These are phyloP conservation scores for Lepidocyrtoides sp. DNA, from an alignment of 2,888 invertebrate species.

Conservation along the genomic window DNA sequence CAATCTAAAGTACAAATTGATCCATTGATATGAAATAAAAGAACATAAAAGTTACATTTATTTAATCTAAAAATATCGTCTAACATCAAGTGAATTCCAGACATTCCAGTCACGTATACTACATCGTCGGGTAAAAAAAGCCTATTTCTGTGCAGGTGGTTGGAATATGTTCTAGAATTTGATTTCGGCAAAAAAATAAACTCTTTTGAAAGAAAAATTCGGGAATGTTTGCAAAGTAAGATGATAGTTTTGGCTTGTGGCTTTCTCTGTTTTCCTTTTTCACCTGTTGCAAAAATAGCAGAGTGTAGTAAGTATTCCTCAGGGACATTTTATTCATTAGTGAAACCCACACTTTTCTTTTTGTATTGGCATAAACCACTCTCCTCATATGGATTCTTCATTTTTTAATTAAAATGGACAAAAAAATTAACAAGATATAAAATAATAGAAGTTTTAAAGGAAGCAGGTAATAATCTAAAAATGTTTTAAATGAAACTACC, in stretches of 20 bases:
- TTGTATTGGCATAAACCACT: background rate
- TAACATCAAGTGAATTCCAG: too few relatives aligned
- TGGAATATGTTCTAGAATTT: background rate
- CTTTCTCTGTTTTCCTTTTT: slow-evolving; percentile 26
- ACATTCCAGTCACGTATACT: slow-evolving; percentile 42
- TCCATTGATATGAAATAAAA: background rate
- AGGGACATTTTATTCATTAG: background rate
- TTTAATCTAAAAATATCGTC: slow-evolving; percentile 8
- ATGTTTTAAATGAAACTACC: background rate
- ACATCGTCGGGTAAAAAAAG: background rate
- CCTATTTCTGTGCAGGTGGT: slow-evolving; percentile 21
- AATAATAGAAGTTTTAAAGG: background rate
- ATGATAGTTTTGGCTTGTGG: background rate
- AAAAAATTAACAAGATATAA: background rate
- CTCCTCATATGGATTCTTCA: too few relatives aligned
- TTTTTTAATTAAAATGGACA: background rate
- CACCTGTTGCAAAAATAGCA: slow-evolving; percentile 52
- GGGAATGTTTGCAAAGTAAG: background rate
- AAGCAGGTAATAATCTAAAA: background rate
- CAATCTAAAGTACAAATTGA: slow-evolving; percentile 14
- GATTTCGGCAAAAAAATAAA: background rate
- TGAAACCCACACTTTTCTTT: background rate
- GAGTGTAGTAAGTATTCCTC: background rate
- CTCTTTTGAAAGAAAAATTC: background rate
- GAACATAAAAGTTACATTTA: background rate